These are phyloP conservation scores for Brachyopa scutellaris DNA, from an alignment of 2,888 invertebrate species.

Conservation along the genomic window DNA sequence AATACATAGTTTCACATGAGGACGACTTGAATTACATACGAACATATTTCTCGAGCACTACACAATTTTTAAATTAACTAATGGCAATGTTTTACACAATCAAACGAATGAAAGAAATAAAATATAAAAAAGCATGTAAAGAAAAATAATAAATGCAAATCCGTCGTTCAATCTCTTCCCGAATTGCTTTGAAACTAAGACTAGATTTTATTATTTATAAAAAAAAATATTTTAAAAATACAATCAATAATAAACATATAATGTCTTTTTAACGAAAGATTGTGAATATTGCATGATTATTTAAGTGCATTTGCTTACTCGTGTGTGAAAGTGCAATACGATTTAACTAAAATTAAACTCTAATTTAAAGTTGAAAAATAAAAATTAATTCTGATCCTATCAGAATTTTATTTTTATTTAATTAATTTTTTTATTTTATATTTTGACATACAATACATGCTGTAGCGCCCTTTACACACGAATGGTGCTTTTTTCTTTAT, in stretches of 20 bases:
- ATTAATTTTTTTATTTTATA: too few relatives aligned
- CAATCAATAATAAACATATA: not conserved
- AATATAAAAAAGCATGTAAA: not conserved
- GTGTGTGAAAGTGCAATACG: slow-evolving; percentile 14
- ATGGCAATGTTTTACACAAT: slow-evolving; percentile 67
- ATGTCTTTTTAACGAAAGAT: slow-evolving; percentile 3
- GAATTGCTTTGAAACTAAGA: slow-evolving; percentile 67
- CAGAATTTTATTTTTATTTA: slow-evolving; percentile 52
- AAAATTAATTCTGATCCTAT: slow-evolving; percentile 54
- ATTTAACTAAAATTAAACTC: slow-evolving; percentile 30
- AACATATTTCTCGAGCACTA: slow-evolving; percentile 31
- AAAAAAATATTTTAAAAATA: slow-evolving; percentile 16
- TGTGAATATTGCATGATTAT: slow-evolving; percentile 38
- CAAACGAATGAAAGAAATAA: slow-evolving; percentile 40
- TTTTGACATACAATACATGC: slow-evolving; percentile 3
- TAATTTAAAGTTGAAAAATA: not conserved
- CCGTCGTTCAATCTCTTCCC: not conserved
- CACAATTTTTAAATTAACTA: slow-evolving; percentile 59
- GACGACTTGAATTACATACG: slow-evolving; percentile 13
- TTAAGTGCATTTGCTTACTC: slow-evolving; percentile 25
- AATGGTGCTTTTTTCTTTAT: slow-evolving; percentile 13
- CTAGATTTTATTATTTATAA: slow-evolving; percentile 69
- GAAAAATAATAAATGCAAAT: slow-evolving; percentile 49
- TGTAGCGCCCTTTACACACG: slow-evolving; percentile 14
- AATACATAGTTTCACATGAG: slow-evolving; percentile 9